These are phyloP conservation scores for Koerneria pararmatus DNA, from an alignment of 2,888 invertebrate species.

Conservation along the genomic window DNA sequence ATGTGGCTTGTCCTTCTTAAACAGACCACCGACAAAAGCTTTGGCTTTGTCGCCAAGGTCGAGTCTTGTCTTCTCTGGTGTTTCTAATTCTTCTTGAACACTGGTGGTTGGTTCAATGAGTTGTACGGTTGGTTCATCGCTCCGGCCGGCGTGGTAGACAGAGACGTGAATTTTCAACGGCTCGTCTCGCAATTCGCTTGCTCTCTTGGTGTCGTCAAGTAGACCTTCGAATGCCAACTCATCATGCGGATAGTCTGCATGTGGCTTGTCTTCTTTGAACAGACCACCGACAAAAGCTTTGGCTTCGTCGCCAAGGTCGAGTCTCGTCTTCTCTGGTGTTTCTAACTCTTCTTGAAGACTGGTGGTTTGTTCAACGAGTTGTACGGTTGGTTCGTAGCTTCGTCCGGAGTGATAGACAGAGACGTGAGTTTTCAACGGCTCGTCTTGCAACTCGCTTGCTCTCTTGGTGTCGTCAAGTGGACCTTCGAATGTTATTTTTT, in stretches of 20 bases:
- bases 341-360: not conserved
- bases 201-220: not conserved
- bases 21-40: constrained; percentile 4
- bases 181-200: not conserved
- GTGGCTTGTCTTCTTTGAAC: constrained; percentile 11
- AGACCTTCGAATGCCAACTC: constrained; percentile 9
- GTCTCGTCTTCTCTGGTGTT: constrained; percentile 15
- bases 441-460: not conserved
- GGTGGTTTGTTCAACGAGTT: not conserved
- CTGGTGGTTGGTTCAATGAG: too few relatives aligned
- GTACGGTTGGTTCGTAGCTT: not conserved
- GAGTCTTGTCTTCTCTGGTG: constrained; percentile 15
- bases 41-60: constrained; percentile 13
- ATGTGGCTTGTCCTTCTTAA: constrained; percentile 19
- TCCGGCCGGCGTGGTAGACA: constrained; percentile 2
- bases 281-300: constrained; percentile 12
- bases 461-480: not conserved
- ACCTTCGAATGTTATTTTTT: constrained; percentile 12
- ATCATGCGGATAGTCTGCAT: constrained; percentile 10
- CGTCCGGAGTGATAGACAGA: constrained; percentile 16
- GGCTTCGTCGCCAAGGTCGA: constrained; percentile 17
- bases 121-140: too few relatives aligned
- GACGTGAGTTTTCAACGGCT: constrained; percentile 6
- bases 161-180: constrained; percentile 3
- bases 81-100: too few relatives aligned